Base-by-base conservation (phyloP, 2,888 invertebrate species). In the Diloba caeruleocephala region DNA sequence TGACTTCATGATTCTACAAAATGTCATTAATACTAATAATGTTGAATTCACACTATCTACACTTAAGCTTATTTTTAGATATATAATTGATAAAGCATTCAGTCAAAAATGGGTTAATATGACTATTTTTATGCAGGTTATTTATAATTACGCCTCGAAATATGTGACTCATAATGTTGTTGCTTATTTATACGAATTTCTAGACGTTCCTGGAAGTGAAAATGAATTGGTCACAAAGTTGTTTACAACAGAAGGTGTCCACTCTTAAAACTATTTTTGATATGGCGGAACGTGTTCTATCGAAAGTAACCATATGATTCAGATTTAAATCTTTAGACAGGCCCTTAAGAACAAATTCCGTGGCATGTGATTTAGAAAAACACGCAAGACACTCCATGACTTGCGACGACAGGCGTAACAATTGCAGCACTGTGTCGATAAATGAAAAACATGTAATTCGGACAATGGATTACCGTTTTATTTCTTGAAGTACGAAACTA, bases 1-100 rank as follows among this genome's bases (percentile, higher is more conserved):
- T 49, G 42, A 62, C 62, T 42, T 49, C 23, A 34, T 55, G 55
- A 62, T 12, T 2, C 10, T 21, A 43, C 9, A 41, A 21, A 43
- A 26, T 28, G 42, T 38, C 29, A 38, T 54, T 36, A 33, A 54
- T 33, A 23, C 10, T 7, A 14, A 5, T 41, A 13, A 28, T 33
- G 37, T 59, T 38, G 15, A 34, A 12, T 5, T 7, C 15, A 33
- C 31, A 15, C 4, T 41, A 28, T 41, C 44, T 39, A 1, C 21
- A 26, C 21, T 21, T 15, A 19, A 26, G 26, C 23, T 32, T 9
- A 17, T 43, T 17, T 36, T 36, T 33, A 17, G 33, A 32, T 43
- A 31, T 13, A 8, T 21, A 10, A 31, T 39, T 33, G 23, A 42
- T 54, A 33, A 53, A 25, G 13, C 25, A 21, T 38, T 28, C 3